Evolutionary conservation across 1,140 invertebrate genomes (phyloP), one percentile per base, ranked within the genome.

Genomic region (Euura lappo): DNA sequence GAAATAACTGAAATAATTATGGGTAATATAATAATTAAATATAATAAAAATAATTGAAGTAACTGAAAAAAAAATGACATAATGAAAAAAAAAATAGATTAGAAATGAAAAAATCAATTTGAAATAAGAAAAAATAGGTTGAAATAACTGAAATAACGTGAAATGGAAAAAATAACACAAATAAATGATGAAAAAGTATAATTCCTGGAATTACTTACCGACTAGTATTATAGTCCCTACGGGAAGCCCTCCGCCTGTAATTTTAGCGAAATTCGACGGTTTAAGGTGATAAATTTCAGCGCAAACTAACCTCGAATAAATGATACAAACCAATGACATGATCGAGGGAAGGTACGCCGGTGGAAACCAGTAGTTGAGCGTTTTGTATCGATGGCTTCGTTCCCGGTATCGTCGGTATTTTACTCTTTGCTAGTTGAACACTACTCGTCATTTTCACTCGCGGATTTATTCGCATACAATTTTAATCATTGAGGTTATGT

Each of bases 341-440:
- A 86, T 94, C 93, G 51, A 94, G 78, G n/a, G 92, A 93, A 45
- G 91, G 92, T 77, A 94, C 91, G 43, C 93, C 93, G 65, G 91
- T 90, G 6, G 93, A 94, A 43, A 93, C 85, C 44, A 94, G 86
- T 68, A 93, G 83, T 79, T 93, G 93, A 45, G 91, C 90, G 82
- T 93, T 94, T 80, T 91, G 90, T 69, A 91, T 80, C 45, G 91
- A 93, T 6, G 90, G 89, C 78, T 89, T 91, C 42, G 93, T 92
- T 71, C 93, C 93, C 43, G 88, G 88, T 77, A 94, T 90, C 44
- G 74, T 77, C 10, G 85, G 85, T 71, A 83, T 76, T 71, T 66
- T 80, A 64, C 44, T 77, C 68, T 79, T 79, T 68, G 11, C 44
- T 65, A 72, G 80, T 45, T 51, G 43, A 42, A 68, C 11, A 68